phyloP scores from a whole-genome alignment of 2,888 invertebrate species.

The Sussaba pulchella region DNA sequence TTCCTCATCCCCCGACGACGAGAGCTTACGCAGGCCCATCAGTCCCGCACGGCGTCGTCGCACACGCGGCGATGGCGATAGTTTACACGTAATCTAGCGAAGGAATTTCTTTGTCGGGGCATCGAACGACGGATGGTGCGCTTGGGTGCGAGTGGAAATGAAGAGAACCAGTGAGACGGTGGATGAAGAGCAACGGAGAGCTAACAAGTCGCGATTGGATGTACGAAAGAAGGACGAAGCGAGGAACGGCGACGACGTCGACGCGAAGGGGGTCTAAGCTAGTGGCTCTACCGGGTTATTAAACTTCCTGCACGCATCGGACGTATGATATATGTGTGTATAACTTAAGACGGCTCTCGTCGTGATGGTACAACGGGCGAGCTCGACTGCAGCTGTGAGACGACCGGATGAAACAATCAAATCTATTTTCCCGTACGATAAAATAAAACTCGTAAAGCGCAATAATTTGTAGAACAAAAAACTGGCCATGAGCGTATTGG shows the following conservation, averaged over 20 bases:
- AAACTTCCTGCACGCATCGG: slow-evolving; percentile 74
- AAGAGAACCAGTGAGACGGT: slow-evolving; percentile 36
- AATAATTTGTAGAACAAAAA: too few relatives aligned
- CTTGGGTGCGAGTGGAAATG: slow-evolving; percentile 19
- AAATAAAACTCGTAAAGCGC: background rate
- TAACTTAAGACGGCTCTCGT: slow-evolving; percentile 49
- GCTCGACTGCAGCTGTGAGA: slow-evolving; percentile 20
- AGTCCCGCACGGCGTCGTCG: slow-evolving; percentile 20
- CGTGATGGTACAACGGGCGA: slow-evolving; percentile 40
- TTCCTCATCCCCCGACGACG: slow-evolving; percentile 69
- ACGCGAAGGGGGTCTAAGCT: slow-evolving; percentile 50
- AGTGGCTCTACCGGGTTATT: slow-evolving; percentile 72
- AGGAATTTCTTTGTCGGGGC: slow-evolving; percentile 80
- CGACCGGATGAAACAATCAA: background rate
- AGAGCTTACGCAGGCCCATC: slow-evolving; percentile 71
- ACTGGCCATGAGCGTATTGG: too few relatives aligned
- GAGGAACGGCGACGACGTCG: slow-evolving; percentile 55
- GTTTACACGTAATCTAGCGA: slow-evolving; percentile 76
- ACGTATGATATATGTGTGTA: slow-evolving; percentile 58
- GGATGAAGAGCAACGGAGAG: slow-evolving; percentile 12
- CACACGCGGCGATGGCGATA: slow-evolving; percentile 66
- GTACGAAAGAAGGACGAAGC: slow-evolving; percentile 30
- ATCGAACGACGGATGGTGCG: slow-evolving; percentile 62
- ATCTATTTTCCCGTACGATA: background rate
- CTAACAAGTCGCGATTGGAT: slow-evolving; percentile 1